phyloP scores from a whole-genome alignment of 2,797 vertebrate genomes.

The Eutrigla gurnardus region DNA sequence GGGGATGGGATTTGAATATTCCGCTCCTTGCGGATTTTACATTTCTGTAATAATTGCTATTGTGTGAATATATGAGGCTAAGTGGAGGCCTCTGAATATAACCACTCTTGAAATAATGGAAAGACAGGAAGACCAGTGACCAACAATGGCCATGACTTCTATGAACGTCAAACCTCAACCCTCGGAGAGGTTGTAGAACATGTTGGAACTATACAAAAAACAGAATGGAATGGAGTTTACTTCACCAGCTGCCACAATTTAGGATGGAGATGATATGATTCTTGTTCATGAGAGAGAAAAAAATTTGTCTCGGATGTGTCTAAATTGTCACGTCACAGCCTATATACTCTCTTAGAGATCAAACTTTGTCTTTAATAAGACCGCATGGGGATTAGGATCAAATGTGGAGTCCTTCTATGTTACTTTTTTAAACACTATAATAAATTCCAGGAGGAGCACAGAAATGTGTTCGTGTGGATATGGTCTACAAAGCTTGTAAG shows the following conservation, averaged over 20 bases:
- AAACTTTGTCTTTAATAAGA: slow-evolving; percentile 44
- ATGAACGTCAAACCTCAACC: slow-evolving; percentile 66
- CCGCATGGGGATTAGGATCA: slow-evolving; percentile 28
- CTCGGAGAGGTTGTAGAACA: slow-evolving; percentile 58
- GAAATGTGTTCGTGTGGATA: slow-evolving; percentile 42
- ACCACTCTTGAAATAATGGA: slow-evolving; percentile 48
- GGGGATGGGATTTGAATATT: slow-evolving; percentile 46
- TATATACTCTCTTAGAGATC: slow-evolving; percentile 48
- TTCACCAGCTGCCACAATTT: slow-evolving; percentile 56
- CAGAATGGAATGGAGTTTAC: slow-evolving; percentile 58
- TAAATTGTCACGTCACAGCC: slow-evolving; percentile 48
- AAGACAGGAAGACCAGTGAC: slow-evolving; percentile 54
- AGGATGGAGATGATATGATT: slow-evolving; percentile 60
- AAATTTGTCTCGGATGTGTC: slow-evolving; percentile 53
- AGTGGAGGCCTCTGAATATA: slow-evolving; percentile 46
- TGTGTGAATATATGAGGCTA: slow-evolving; percentile 54
- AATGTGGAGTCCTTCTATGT: slow-evolving; percentile 39
- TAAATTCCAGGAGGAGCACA: slow-evolving; percentile 38
- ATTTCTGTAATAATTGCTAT: slow-evolving; percentile 62
- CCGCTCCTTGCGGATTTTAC: slow-evolving; percentile 46
- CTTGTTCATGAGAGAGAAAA: slow-evolving; percentile 30
- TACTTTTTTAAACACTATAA: slow-evolving; percentile 34
- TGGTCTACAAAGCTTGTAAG: slow-evolving; percentile 46
- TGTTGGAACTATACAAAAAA: slow-evolving; percentile 57
- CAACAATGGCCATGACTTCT: slow-evolving; percentile 44